Conservation (phyloP, 2,113 vertebrate species). For the Colius striatus region DNA sequence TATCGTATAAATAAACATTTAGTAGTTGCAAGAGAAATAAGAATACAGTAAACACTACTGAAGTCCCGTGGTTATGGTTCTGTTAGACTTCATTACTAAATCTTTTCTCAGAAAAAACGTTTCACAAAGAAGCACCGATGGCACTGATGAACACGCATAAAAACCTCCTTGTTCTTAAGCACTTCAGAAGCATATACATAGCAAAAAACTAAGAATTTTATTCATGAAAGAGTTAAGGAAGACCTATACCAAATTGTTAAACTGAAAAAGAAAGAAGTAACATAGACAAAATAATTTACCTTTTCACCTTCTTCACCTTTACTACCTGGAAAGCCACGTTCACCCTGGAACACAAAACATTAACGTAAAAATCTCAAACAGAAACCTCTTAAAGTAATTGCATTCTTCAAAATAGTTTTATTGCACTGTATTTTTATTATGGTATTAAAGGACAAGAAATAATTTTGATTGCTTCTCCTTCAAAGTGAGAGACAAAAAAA, state of each 20-base stretch:
- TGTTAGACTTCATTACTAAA: not conserved
- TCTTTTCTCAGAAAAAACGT: not conserved
- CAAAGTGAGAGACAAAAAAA: not conserved
- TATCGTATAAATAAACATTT: not conserved
- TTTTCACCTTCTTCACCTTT: conserved; percentile 78
- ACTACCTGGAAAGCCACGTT: conserved; percentile 70
- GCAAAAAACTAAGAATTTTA: not conserved
- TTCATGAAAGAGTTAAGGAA: not conserved
- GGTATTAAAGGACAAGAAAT: not conserved
- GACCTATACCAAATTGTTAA: not conserved
- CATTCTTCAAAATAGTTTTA: not conserved
- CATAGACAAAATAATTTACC: conserved; percentile 52
- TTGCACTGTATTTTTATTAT: not conserved
- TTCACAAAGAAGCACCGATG: not conserved
- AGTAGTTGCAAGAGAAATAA: not conserved
- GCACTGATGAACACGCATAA: not conserved
- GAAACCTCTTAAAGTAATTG: not conserved
- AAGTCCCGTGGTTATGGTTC: not conserved
- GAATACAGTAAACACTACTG: not conserved
- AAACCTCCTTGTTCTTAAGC: not conserved
- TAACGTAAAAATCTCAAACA: not conserved
- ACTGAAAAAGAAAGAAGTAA: not conserved
- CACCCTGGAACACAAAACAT: conserved; percentile 68
- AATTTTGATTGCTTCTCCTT: not conserved
- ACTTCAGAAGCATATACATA: not conserved